Evolutionary conservation across 2,113 vertebrate species (phyloP).

Genomic region (Pheucticus melanocephalus): DNA sequence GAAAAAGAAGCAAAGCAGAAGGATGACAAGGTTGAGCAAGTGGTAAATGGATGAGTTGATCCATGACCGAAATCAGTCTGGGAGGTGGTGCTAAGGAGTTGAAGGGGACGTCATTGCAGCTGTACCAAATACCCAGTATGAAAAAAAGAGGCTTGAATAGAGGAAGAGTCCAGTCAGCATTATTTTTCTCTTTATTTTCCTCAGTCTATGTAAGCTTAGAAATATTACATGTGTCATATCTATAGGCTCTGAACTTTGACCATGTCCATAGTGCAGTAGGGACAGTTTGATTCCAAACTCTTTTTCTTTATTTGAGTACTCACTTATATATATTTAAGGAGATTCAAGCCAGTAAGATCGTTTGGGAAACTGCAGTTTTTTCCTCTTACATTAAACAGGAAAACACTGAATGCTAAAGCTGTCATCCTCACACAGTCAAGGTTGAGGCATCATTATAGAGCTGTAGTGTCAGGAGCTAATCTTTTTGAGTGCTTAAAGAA

Average conservation of each 20-base stretch:
- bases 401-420: not conserved
- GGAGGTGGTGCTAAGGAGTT: not conserved
- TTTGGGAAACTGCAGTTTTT: not conserved
- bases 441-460: not conserved
- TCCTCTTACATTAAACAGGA: not conserved
- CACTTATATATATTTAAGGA: not conserved
- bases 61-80: not conserved
- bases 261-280: not conserved
- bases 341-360: not conserved
- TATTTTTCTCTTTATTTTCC: not conserved
- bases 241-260: not conserved
- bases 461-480: not conserved
- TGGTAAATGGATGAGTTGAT: not conserved
- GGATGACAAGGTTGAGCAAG: not conserved
- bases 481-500: not conserved
- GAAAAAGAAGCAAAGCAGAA: not conserved
- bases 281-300: not conserved
- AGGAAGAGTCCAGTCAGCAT: not conserved
- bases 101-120: not conserved
- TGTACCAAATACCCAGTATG: not conserved
- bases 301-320: not conserved
- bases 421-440: not conserved
- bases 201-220: not conserved
- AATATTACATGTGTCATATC: not conserved
- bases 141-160: not conserved